Evolutionary conservation across 2,113 vertebrate species (phyloP).

Genomic region (Hyaena hyaena): DNA sequence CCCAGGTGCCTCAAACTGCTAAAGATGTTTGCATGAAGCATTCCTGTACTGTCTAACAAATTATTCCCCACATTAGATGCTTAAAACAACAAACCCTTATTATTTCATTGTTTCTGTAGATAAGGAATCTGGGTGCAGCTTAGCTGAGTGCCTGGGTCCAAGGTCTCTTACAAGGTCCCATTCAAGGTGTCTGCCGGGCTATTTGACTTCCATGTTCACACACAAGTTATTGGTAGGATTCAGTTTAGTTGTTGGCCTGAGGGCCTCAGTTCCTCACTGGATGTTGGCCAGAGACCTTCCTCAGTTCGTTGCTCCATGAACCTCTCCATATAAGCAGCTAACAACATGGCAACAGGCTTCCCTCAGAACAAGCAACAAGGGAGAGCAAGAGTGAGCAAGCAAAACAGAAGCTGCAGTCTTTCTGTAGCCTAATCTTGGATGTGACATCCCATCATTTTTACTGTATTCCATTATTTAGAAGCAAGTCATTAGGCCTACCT

Average conservation of each 20-base stretch:
- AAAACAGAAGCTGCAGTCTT: background rate
- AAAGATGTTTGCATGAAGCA: slow-evolving; percentile 3
- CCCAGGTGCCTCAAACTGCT: background rate
- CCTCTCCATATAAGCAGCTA: background rate
- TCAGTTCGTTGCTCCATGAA: background rate
- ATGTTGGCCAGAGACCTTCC: background rate
- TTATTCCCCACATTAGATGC: background rate
- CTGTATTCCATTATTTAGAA: background rate
- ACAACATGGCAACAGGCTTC: background rate
- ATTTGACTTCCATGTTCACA: background rate
- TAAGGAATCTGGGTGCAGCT: background rate
- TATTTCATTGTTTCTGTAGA: background rate
- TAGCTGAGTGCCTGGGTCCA: background rate
- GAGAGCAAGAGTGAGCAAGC: background rate
- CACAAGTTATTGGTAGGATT: background rate
- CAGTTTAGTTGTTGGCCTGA: background rate
- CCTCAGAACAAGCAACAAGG: background rate
- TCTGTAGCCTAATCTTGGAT: background rate
- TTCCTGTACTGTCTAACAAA: slow-evolving; percentile 1
- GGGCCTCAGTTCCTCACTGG: background rate
- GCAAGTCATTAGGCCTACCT: background rate
- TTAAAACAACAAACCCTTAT: background rate
- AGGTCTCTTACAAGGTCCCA: background rate
- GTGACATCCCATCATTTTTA: background rate
- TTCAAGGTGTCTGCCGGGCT: background rate